Percentiles rank a stretch among this genome's conserved stretches.
These are phyloP conservation scores for Aplysina aerophoba DNA, from an alignment of 37 sponge, comb jelly and placozoan species.

Conservation along the genomic window DNA sequence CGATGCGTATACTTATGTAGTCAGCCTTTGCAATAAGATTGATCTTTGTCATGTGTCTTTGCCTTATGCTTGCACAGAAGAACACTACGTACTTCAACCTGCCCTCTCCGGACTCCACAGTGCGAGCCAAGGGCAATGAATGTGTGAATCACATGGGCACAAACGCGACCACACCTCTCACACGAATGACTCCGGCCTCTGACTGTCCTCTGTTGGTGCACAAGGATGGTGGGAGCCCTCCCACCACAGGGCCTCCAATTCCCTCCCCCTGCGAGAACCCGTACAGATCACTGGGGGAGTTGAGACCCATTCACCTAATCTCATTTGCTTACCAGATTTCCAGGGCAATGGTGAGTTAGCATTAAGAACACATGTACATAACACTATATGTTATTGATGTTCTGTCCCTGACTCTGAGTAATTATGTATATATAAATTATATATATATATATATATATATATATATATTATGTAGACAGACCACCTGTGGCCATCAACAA, in stretches of 20 bases:
- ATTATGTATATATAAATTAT: neutral
- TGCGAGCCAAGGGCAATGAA: conserved; percentile 1
- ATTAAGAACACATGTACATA: too few relatives aligned
- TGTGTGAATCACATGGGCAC: neutral
- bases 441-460: neutral
- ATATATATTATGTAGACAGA: too few relatives aligned
- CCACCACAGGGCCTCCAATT: neutral
- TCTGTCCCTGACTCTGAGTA: neutral
- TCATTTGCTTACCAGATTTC: conserved; percentile 34
- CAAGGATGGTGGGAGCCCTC: neutral
- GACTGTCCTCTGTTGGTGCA: neutral
- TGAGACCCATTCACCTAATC: neutral
- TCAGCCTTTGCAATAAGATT: too few relatives aligned
- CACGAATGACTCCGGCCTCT: conserved; percentile 28
- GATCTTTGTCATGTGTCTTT: too few relatives aligned
- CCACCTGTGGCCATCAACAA: too few relatives aligned
- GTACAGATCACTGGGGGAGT: conserved; percentile 13
- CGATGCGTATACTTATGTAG: too few relatives aligned
- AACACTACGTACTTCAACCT: neutral
- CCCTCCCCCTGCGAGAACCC: conserved; percentile 23
- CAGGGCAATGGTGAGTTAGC: conserved; percentile 24
- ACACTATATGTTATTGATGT: too few relatives aligned
- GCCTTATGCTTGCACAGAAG: neutral
- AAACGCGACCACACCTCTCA: neutral
- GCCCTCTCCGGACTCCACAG: neutral